These are phyloP conservation scores for Dendrocopos noguchii DNA, from an alignment of 2,113 vertebrate genomes.

Conservation along the genomic window DNA sequence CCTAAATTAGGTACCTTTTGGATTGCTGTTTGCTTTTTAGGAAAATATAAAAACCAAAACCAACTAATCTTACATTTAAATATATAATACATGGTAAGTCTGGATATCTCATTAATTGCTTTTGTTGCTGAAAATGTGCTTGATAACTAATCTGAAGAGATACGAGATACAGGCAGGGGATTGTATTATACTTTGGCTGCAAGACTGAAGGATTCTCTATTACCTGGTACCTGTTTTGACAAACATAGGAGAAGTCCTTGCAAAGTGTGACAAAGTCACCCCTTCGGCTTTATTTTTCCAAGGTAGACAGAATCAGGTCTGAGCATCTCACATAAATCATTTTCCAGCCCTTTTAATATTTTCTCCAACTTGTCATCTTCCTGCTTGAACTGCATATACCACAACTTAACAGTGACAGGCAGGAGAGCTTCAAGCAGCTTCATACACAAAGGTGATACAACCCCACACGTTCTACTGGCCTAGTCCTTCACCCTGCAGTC, in stretches of 20 bases:
- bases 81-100: not conserved
- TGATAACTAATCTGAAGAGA: not conserved
- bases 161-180: not conserved
- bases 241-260: not conserved
- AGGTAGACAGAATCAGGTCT: not conserved
- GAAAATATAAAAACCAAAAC: not conserved
- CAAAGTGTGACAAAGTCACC: slow-evolving; percentile 11
- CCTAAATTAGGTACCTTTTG: not conserved
- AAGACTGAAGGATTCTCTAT: not conserved
- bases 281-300: not conserved
- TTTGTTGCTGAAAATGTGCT: not conserved
- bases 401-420: not conserved
- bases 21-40: not conserved
- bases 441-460: not conserved
- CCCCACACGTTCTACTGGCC: not conserved
- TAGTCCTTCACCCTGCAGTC: not conserved
- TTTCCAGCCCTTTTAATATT: not conserved
- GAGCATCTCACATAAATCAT: not conserved
- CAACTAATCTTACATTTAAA: not conserved
- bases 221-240: not conserved
- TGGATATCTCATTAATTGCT: not conserved
- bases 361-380: not conserved
- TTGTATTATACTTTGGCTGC: not conserved
- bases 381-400: not conserved
- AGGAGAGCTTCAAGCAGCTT: not conserved